These are phyloP conservation scores for Phortica okadai DNA, from an alignment of 2,888 invertebrate species.

Conservation along the genomic window DNA sequence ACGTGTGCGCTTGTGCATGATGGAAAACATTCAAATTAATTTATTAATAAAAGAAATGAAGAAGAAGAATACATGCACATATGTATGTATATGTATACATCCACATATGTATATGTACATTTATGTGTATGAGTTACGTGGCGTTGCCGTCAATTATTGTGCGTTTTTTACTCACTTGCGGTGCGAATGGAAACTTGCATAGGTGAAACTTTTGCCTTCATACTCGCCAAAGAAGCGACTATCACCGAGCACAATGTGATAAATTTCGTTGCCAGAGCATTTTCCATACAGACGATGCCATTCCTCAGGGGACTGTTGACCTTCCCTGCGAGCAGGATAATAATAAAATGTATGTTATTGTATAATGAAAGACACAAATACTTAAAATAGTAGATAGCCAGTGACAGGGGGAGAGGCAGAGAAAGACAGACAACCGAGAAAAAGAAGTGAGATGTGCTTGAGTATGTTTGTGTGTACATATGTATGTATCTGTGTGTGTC, in stretches of 20 bases:
- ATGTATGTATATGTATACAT: not conserved
- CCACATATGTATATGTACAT: not conserved
- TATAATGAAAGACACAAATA: slow-evolving; percentile 22
- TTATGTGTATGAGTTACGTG: not conserved
- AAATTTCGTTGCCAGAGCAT: slow-evolving; percentile 99
- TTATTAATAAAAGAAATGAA: too few species aligned
- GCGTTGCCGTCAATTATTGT: not conserved
- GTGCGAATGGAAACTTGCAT: slow-evolving; percentile 99
- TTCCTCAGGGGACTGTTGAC: slow-evolving; percentile 85
- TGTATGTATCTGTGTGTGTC: not conserved
- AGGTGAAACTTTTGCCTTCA: slow-evolving; percentile 99
- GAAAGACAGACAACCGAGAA: not conserved
- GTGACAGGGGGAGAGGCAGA: not conserved
- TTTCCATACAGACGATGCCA: slow-evolving; percentile 99
- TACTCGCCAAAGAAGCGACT: slow-evolving; percentile 99
- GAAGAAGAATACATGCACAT: not conserved
- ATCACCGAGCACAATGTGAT: slow-evolving; percentile 96
- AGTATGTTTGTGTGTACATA: not conserved
- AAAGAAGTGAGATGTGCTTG: not conserved
- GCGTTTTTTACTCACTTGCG: slow-evolving; percentile 85
- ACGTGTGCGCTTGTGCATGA: too few species aligned
- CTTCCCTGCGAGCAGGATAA: slow-evolving; percentile 65
- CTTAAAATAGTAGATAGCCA: not conserved
- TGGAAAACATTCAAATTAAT: too few species aligned
- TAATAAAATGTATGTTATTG: slow-evolving; percentile 7